These are phyloP conservation scores for Thaumatotibia leucotreta DNA, from an alignment of 1,140 invertebrate genomes.

Conservation along the genomic window DNA sequence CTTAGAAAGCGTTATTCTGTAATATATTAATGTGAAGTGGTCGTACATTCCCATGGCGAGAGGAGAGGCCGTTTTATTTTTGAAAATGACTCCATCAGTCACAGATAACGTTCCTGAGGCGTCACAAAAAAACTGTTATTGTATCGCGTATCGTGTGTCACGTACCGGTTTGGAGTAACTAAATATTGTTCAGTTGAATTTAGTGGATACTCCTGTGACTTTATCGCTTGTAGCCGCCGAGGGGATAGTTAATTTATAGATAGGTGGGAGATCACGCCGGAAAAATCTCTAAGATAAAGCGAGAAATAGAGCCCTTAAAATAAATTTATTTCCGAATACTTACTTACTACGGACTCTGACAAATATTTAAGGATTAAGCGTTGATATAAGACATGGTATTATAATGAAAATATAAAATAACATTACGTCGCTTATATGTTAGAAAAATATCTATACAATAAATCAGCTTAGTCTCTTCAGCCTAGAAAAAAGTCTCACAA, in stretches of 20 bases:
- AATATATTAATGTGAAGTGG: slow-evolving; percentile 68
- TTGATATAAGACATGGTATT: slow-evolving; percentile 9
- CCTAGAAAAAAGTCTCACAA: background rate
- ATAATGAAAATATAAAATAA: slow-evolving; percentile 1
- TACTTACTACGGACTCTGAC: background rate
- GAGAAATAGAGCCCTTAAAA: slow-evolving; percentile 3
- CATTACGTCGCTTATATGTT: background rate
- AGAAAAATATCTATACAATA: slow-evolving; percentile 1
- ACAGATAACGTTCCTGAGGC: slow-evolving; percentile 60
- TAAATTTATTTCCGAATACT: slow-evolving; percentile 1
- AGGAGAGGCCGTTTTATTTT: slow-evolving; percentile 70
- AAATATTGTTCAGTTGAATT: slow-evolving; percentile 54
- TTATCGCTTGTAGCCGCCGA: slow-evolving; percentile 39
- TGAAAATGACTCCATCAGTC: slow-evolving; percentile 72
- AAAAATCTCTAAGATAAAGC: slow-evolving; percentile 12
- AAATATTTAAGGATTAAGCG: background rate
- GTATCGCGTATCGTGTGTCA: slow-evolving; percentile 54
- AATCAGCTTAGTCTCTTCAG: background rate
- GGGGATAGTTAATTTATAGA: slow-evolving; percentile 24
- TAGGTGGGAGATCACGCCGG: slow-evolving; percentile 6
- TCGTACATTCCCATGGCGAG: slow-evolving; percentile 55
- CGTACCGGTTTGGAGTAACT: slow-evolving; percentile 56
- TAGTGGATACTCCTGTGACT: slow-evolving; percentile 47
- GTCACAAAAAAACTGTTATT: slow-evolving; percentile 59
- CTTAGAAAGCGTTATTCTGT: slow-evolving; percentile 63